phyloP scores from a whole-genome alignment of 1,140 invertebrate genomes.

The Trachymyrmex cornetzi region DNA sequence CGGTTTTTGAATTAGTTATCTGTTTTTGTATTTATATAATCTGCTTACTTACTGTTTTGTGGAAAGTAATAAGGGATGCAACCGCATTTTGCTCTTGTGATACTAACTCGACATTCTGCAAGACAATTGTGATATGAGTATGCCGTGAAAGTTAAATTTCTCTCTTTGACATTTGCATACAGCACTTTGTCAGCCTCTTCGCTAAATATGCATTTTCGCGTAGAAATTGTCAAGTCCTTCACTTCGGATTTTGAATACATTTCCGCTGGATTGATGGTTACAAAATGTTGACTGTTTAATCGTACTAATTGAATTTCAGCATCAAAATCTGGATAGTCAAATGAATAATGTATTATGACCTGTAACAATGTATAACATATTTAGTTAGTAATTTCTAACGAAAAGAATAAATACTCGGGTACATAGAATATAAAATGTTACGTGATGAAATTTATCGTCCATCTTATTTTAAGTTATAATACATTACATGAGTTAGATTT shows the following conservation, averaged over 20 bases:
- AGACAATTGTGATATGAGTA: constrained; percentile 90
- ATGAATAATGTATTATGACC: constrained; percentile 89
- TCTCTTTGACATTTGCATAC: constrained; percentile 77
- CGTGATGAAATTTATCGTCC: too few relatives aligned
- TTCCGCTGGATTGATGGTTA: constrained; percentile 88
- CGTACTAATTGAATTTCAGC: constrained; percentile 87
- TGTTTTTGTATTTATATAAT: constrained; percentile 2
- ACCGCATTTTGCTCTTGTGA: constrained; percentile 85
- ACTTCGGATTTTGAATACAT: constrained; percentile 88
- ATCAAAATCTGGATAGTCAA: constrained; percentile 88
- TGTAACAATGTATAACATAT: constrained; percentile 69
- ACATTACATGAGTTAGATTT: too few relatives aligned
- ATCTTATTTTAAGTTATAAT: too few relatives aligned
- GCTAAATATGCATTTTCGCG: constrained; percentile 88
- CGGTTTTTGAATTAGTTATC: neutral
- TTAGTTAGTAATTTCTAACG: constrained; percentile 1
- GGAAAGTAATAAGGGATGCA: constrained; percentile 88
- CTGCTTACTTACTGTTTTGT: constrained; percentile 84
- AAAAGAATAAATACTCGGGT: neutral
- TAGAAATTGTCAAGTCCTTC: constrained; percentile 82
- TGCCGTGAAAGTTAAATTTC: constrained; percentile 65
- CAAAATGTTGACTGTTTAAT: constrained; percentile 87
- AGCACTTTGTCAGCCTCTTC: constrained; percentile 83
- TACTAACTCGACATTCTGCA: constrained; percentile 86
- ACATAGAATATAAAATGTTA: too few relatives aligned